These are phyloP conservation scores for Felis catus DNA, from an alignment of 2,113 vertebrate genomes.

Conservation along the genomic window F.catus_Fca126_mat1.0 CM031418.1:2051501-2052000, in stretches of 20 bases:
- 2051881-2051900: too few species aligned
- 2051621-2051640: not conserved
- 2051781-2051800: not conserved
- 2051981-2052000: too few species aligned
- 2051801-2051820: not conserved
- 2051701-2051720: accelerated
- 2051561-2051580: not conserved
- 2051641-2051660: not conserved
- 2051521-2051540: not conserved
- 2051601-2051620: not conserved
- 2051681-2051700: not conserved
- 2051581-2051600: accelerated
- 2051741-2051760: too few species aligned
- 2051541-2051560: not conserved
- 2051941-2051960: too few species aligned
- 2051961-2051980: too few species aligned
- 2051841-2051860: not conserved
- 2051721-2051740: not conserved
- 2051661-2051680: not conserved
- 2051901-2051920: too few species aligned
- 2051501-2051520: not conserved
- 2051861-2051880: not conserved
- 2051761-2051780: not conserved
- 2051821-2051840: not conserved
- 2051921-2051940: too few species aligned